phyloP scores from a whole-genome alignment of 1,140 invertebrate genomes.

The Calosoma granatense region DNA sequence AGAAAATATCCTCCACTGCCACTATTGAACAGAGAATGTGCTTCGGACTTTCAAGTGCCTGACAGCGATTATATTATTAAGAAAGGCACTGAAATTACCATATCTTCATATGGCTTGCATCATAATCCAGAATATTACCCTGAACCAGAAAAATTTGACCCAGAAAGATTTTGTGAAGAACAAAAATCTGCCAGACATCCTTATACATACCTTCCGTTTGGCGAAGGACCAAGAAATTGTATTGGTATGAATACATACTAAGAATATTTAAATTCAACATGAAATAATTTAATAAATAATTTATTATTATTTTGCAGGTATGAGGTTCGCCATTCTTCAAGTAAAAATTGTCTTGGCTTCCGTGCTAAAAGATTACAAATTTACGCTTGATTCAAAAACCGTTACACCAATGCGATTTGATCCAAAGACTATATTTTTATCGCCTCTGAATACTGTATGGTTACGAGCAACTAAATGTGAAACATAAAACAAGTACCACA shows the following conservation, averaged over 20 bases:
- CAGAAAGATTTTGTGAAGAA: conserved; percentile 38
- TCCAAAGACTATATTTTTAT: not conserved
- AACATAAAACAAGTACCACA: too few species aligned
- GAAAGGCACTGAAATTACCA: conserved; percentile 39
- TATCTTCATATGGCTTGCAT: conserved; percentile 48
- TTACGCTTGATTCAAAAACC: not conserved
- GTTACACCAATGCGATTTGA: not conserved
- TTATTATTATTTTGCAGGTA: conserved; percentile 1
- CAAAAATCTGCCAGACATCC: conserved; percentile 21
- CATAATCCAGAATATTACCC: conserved; percentile 47
- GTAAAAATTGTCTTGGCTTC: not conserved
- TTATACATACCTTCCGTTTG: conserved; percentile 37
- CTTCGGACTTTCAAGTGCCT: conserved; percentile 6
- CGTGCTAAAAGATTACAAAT: not conserved
- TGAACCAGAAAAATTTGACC: conserved; percentile 42
- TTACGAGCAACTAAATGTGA: not conserved
- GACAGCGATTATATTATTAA: conserved; percentile 24
- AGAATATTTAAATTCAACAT: too few species aligned
- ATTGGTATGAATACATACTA: too few species aligned
- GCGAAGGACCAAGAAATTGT: conserved; percentile 41
- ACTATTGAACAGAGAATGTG: conserved; percentile 37
- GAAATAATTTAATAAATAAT: too few species aligned
- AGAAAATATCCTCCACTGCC: conserved; percentile 45
- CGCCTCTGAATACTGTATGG: not conserved
- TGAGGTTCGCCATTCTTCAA: not conserved